Conservation (phyloP, 2,888 invertebrate genomes). For the Thecocarcelia acutangulata region DNA sequence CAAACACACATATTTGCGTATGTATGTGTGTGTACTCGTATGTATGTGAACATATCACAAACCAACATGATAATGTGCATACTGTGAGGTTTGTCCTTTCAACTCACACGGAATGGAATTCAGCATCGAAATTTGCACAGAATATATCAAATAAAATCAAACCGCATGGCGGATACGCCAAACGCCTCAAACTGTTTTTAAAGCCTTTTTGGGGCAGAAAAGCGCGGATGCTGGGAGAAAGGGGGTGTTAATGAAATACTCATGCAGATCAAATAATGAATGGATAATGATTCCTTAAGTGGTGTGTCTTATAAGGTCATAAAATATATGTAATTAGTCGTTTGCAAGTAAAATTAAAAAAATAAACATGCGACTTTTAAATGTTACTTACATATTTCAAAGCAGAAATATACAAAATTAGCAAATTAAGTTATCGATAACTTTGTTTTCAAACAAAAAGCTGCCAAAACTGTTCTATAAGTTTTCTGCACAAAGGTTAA, state of each 20-base stretch:
- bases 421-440: conserved; percentile 5
- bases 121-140: background rate
- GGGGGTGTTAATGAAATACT: background rate
- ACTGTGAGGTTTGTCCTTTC: background rate
- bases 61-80: background rate
- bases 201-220: conserved; percentile 28
- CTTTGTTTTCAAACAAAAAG: background rate
- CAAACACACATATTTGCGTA: background rate
- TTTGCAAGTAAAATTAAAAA: too few relatives aligned
- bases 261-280: background rate
- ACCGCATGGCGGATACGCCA: conserved; percentile 13
- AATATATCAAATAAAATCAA: conserved; percentile 38
- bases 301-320: conserved; percentile 23
- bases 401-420: too few relatives aligned
- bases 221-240: background rate
- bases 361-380: too few relatives aligned
- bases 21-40: background rate
- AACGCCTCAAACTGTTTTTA: conserved; percentile 47
- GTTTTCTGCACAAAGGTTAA: too few relatives aligned
- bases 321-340: conserved; percentile 33
- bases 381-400: too few relatives aligned
- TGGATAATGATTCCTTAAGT: background rate
- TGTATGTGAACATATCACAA: too few relatives aligned
- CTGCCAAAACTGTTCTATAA: background rate
- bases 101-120: background rate